Evolutionary conservation across 2,113 vertebrate genomes (phyloP).

Genomic region (Pachyramphus minor): DNA sequence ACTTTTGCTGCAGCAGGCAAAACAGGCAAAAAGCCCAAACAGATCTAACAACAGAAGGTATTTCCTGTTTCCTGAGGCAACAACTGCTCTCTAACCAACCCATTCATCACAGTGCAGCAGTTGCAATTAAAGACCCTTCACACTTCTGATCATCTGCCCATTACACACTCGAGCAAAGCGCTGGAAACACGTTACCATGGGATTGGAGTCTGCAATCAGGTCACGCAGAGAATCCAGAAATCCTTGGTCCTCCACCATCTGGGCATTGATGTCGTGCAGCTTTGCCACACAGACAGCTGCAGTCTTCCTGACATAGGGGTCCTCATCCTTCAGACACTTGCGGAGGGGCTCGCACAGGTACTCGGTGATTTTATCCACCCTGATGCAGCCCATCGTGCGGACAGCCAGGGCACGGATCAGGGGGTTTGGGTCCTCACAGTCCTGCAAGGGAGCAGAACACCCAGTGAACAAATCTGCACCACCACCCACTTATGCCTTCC

Average conservation of each 20-base stretch:
- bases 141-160: fast-evolving
- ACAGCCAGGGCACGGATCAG: slow-evolving; percentile 95
- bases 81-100: not conserved
- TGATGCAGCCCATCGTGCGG: slow-evolving; percentile 98
- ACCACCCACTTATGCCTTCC: not conserved
- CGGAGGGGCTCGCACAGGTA: slow-evolving; percentile 96
- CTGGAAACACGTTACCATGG: slow-evolving; percentile 80
- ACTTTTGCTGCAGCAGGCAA: not conserved
- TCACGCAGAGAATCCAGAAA: slow-evolving; percentile 96
- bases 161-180: fast-evolving
- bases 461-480: not conserved
- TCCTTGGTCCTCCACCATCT: slow-evolving; percentile 99
- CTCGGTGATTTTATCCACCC: slow-evolving; percentile 97
- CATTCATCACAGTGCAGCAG: not conserved
- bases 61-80: not conserved
- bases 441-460: slow-evolving; percentile 62
- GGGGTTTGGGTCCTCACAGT: slow-evolving; percentile 98
- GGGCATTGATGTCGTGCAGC: slow-evolving; percentile 98
- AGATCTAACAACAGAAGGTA: not conserved
- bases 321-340: slow-evolving; percentile 97
- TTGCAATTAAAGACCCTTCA: not conserved
- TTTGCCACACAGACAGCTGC: slow-evolving; percentile 97
- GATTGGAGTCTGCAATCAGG: slow-evolving; percentile 97
- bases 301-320: slow-evolving; percentile 96
- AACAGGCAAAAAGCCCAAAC: not conserved